These are phyloP conservation scores for Morone saxatilis DNA, from an alignment of 2,113 vertebrate genomes.

Conservation along the genomic window DNA sequence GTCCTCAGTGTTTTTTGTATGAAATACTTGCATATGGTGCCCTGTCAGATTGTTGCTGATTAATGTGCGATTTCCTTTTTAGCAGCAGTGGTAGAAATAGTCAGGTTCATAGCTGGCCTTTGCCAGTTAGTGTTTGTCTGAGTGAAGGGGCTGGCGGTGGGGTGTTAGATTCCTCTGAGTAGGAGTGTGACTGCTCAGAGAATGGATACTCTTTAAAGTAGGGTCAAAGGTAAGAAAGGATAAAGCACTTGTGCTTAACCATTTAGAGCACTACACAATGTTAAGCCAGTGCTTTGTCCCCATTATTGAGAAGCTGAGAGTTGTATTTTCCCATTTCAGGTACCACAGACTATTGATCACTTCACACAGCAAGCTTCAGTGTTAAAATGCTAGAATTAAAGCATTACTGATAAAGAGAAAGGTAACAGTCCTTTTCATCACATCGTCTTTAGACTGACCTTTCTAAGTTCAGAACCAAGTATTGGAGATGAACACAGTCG, in stretches of 20 bases:
- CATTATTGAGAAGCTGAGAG: background rate
- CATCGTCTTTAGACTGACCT: background rate
- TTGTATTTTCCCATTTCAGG: background rate
- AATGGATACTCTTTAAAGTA: constrained; percentile 49
- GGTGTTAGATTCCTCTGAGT: constrained; percentile 74
- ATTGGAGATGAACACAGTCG: background rate
- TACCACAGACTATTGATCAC: background rate
- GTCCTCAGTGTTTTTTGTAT: background rate
- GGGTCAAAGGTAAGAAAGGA: constrained; percentile 55
- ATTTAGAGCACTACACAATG: background rate
- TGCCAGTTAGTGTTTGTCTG: constrained; percentile 45
- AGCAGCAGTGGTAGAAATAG: constrained; percentile 65
- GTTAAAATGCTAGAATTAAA: background rate
- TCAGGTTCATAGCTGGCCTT: constrained; percentile 39
- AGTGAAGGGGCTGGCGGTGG: constrained; percentile 40
- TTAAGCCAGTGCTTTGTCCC: background rate
- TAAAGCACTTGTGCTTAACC: constrained; percentile 33
- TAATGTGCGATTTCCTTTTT: constrained; percentile 60
- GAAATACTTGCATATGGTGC: background rate
- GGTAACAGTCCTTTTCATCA: background rate
- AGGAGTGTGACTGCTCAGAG: constrained; percentile 40
- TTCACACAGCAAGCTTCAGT: background rate
- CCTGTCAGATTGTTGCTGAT: constrained; percentile 25
- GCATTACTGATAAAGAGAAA: background rate
- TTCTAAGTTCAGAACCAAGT: background rate